Percentiles rank a stretch among this genome's conserved stretches.
phyloP scores from a whole-genome alignment of 2,797 vertebrate genomes.

The Gorsachius magnificus region DNA sequence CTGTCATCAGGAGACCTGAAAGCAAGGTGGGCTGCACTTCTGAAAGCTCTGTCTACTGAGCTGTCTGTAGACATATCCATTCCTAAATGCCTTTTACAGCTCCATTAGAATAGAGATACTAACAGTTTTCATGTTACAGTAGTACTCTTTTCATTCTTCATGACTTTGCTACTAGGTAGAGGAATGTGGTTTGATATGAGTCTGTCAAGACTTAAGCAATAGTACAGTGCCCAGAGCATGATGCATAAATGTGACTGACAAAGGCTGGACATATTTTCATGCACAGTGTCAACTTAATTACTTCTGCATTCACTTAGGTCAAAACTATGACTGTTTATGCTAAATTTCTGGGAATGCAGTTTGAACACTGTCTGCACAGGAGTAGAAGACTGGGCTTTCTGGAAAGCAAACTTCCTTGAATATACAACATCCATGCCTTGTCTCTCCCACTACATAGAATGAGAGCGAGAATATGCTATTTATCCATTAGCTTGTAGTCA shows the following conservation, averaged over 20 bases:
- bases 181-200: not conserved
- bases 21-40: not conserved
- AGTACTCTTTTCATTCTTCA: not conserved
- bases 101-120: not conserved
- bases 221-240: not conserved
- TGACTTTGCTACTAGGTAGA: not conserved
- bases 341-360: not conserved
- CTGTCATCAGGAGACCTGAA: not conserved
- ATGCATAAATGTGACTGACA: not conserved
- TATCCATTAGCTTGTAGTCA: not conserved
- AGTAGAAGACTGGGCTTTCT: not conserved
- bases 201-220: not conserved
- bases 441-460: not conserved
- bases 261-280: not conserved
- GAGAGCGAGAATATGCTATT: not conserved
- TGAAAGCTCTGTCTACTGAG: not conserved
- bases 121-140: not conserved
- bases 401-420: not conserved
- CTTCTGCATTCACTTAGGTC: not conserved
- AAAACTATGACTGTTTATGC: not conserved
- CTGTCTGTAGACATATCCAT: not conserved
- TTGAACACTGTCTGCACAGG: not conserved
- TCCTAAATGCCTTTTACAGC: not conserved
- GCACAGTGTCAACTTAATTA: rapidly evolving
- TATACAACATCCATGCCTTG: not conserved